Percentiles rank a stretch among this genome's conserved stretches.
Evolutionary conservation across 1,140 invertebrate genomes (phyloP).

Genomic region (Pseudomyrmex flavicornis): DNA sequence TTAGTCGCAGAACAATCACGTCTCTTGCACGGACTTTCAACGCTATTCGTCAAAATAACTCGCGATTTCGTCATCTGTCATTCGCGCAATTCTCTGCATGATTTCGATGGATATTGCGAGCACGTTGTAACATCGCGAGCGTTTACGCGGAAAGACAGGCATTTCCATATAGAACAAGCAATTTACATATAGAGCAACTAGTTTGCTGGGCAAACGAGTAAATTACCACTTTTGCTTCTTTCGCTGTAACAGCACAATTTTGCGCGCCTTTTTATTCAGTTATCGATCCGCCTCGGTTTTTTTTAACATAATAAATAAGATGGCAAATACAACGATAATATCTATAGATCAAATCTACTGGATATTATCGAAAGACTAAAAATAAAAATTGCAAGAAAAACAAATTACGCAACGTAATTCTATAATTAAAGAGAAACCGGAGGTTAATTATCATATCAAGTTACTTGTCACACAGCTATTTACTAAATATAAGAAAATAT

Average conservation of each 20-base stretch:
- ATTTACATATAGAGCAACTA: constrained; percentile 67
- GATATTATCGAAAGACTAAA: not conserved
- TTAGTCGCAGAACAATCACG: constrained; percentile 27
- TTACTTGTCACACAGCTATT: too few relatives aligned
- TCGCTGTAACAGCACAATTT: constrained; percentile 45
- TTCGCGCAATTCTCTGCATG: constrained; percentile 3
- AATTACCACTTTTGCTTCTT: constrained; percentile 53
- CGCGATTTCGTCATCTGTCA: constrained; percentile 27
- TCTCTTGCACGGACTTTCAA: constrained; percentile 20
- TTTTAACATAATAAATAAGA: constrained; percentile 6
- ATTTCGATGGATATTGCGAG: constrained; percentile 46
- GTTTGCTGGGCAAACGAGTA: constrained; percentile 57
- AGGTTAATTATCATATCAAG: too few relatives aligned
- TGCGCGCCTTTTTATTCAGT: constrained; percentile 45
- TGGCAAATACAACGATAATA: not conserved
- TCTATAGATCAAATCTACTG: not conserved
- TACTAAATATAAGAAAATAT: too few relatives aligned
- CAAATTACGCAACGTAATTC: not conserved
- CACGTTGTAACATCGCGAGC: constrained; percentile 54
- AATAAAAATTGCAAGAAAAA: not conserved
- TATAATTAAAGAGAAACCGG: not conserved
- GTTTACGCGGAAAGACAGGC: constrained; percentile 48
- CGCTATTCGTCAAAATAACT: constrained; percentile 57
- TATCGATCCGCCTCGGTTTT: constrained; percentile 30
- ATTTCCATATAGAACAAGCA: constrained; percentile 66